A percentile compares a stretch with the other conserved stretches of the same genome.
phyloP scores from a whole-genome alignment of 2,797 vertebrate genomes.

The Setipinna tenuifilis region DNA sequence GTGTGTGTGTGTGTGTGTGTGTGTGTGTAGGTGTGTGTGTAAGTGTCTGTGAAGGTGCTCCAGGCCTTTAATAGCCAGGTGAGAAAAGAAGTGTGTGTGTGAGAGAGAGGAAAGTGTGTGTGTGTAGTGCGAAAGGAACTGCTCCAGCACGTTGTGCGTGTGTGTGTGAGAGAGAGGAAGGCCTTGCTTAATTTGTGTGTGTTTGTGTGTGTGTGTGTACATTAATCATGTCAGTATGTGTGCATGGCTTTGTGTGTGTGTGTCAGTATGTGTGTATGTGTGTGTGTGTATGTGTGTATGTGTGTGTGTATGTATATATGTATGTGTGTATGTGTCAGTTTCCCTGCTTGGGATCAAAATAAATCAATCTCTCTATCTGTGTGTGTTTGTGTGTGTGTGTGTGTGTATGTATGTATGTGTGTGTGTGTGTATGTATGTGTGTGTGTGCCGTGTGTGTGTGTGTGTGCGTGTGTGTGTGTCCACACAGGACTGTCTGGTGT shows the following conservation, averaged over 20 bases:
- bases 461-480: slow-evolving; percentile 1
- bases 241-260: not conserved
- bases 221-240: not conserved
- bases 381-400: not conserved
- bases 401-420: not conserved
- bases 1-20: slow-evolving; percentile 19
- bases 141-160: too few species aligned
- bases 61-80: slow-evolving; percentile 90
- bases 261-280: not conserved
- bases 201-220: not conserved
- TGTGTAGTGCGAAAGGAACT: too few species aligned
- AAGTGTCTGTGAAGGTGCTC: slow-evolving; percentile 70
- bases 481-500: slow-evolving; percentile 90
- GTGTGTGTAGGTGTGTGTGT: not conserved
- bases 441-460: not conserved
- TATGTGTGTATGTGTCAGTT: not conserved
- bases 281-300: not conserved
- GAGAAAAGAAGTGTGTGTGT: slow-evolving; percentile 29
- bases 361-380: too few species aligned
- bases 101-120: slow-evolving; percentile 92
- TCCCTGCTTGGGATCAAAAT: too few species aligned
- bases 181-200: not conserved
- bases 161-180: not conserved
- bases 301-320: not conserved
- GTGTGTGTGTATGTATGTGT: not conserved